A percentile compares a stretch with the other conserved stretches of the same genome.
These are phyloP conservation scores for Lasioglossum baleicum DNA, from an alignment of 1,140 invertebrate species.

Conservation along the genomic window DNA sequence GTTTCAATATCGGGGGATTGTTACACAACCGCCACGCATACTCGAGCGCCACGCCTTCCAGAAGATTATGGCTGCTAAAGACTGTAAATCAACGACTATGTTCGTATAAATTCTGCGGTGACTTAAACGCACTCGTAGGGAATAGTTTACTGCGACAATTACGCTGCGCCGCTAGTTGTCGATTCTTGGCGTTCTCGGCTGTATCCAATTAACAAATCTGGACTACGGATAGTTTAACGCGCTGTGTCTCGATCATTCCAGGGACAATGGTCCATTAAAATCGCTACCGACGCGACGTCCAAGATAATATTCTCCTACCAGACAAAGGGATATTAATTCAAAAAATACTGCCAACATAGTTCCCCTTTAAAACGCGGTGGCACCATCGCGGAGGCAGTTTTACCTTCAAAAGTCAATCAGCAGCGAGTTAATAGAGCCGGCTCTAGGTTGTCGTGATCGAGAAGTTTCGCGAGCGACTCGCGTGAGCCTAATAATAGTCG, in stretches of 20 bases:
- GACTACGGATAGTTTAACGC: too few species aligned
- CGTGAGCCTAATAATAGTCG: conserved; percentile 35
- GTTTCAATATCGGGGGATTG: background rate
- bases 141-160: conserved; percentile 2
- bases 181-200: background rate
- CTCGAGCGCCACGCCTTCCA: background rate
- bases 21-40: background rate
- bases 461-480: conserved; percentile 24
- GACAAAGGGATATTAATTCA: too few species aligned
- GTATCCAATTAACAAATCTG: too few species aligned
- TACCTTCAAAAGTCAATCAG: conserved; percentile 21
- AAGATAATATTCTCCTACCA: too few species aligned
- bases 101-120: background rate
- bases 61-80: background rate
- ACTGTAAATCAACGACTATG: background rate
- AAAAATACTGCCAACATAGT: too few species aligned
- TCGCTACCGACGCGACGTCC: too few species aligned
- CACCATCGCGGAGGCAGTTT: background rate
- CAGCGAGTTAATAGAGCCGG: conserved; percentile 33
- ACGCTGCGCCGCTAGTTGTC: background rate
- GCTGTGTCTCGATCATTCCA: too few species aligned
- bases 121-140: background rate
- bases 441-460: conserved; percentile 25
- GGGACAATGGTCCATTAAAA: too few species aligned
- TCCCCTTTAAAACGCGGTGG: too few species aligned